These are phyloP conservation scores for Vanessa tameamea DNA, from an alignment of 1,140 invertebrate species.

Conservation along the genomic window DNA sequence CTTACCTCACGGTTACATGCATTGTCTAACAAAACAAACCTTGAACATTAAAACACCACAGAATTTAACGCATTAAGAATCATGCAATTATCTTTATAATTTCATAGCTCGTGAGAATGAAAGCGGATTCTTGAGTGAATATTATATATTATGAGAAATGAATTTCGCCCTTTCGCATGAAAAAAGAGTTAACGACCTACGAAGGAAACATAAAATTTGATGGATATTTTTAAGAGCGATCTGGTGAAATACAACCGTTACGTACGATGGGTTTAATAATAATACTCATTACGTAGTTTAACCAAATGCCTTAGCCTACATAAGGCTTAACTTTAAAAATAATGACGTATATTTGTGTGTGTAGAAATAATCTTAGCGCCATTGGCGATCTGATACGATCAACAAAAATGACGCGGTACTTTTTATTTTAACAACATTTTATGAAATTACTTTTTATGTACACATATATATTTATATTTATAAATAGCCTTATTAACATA, in stretches of 20 bases:
- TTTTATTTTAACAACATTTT: no score
- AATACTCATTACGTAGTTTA: not conserved
- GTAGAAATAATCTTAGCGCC: no score
- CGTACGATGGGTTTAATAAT: not conserved
- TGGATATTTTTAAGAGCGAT: conserved; percentile 2
- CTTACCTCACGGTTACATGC: not conserved
- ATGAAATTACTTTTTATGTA: no score
- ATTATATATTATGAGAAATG: conserved; percentile 8
- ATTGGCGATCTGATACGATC: no score
- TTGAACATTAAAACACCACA: conserved; percentile 7
- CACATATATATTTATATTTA: no score
- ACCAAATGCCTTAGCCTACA: not conserved
- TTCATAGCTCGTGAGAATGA: conserved; percentile 16
- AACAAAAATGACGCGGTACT: no score
- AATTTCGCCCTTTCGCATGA: conserved; percentile 18
- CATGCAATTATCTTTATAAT: conserved; percentile 5
- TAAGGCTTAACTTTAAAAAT: no score
- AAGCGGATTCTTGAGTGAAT: conserved; percentile 7
- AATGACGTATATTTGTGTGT: no score
- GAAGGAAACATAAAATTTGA: conserved; percentile 22
- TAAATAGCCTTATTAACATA: no score
- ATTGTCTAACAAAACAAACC: not conserved
- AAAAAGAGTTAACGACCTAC: conserved; percentile 20
- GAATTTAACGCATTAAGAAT: not conserved
- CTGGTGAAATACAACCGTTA: not conserved